phyloP scores from a whole-genome alignment of 2,113 vertebrate species.

The Cranoglanis bouderius region DNA sequence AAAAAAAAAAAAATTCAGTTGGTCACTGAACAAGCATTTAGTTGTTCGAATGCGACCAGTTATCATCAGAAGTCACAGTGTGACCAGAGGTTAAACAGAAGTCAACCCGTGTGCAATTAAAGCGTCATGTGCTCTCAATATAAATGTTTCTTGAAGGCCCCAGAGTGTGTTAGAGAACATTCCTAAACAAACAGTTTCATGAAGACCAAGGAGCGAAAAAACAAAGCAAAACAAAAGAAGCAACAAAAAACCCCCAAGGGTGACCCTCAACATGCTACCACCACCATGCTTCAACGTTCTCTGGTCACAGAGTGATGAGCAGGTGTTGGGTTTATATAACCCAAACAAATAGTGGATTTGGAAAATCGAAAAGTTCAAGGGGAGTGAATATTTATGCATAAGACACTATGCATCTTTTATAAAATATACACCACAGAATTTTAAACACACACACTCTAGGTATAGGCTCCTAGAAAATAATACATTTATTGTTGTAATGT shows the following conservation, averaged over 20 bases:
- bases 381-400: neutral
- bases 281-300: neutral
- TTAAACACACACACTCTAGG: neutral
- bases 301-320: neutral
- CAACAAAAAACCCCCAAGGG: neutral
- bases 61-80: neutral
- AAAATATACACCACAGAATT: neutral
- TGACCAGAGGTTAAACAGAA: neutral
- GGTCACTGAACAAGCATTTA: neutral
- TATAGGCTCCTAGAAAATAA: neutral
- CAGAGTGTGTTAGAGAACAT: neutral
- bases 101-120: neutral
- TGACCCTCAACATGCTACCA: neutral
- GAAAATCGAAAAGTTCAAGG: neutral
- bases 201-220: neutral
- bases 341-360: no score
- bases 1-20: no score
- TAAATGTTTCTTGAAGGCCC: neutral
- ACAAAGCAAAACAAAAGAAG: neutral
- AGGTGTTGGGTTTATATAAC: neutral
- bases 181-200: neutral
- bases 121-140: neutral
- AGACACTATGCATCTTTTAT: neutral
- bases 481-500: neutral
- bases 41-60: neutral